Base-by-base conservation (phyloP, 2,797 vertebrate species). In the Catamblyrhynchus diadema region DNA sequence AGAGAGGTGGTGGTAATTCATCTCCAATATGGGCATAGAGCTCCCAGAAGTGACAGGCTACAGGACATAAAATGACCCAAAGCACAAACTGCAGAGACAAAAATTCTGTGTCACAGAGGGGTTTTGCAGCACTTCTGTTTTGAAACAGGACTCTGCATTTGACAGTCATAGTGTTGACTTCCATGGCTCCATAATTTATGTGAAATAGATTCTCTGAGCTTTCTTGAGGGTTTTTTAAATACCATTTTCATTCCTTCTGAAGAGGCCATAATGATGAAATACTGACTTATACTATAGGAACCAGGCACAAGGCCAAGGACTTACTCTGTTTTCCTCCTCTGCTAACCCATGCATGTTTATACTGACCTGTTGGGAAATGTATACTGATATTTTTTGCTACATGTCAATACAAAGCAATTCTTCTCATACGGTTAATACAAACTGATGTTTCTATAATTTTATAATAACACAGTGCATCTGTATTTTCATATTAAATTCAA, bases 1-100 rank as follows among this genome's bases (percentile, higher is more conserved):
- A 79, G 89, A 92, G 85, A 89, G 87, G 86, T n/a, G 41, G 30
- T 57, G 69, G 74, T 65, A 85, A 45, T 93, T 95, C n/a, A 42
- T 96, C 95, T 97, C 92, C 81, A 90, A 91, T 73, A 93, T 67
- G 86, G 83, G 88, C 90, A 90, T 62, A 30, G 48, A 88, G 90
- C 50, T 86, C 6, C 56, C 41, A 78, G 94, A 87, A 90, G 60
- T 91, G 14, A 53, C 42, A 45, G 64, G 44, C 39, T 92, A 61
- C 89, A 74, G 88, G 57, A 10, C 74, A 91, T 56, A 47, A 88
- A 93, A 41, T 67, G 32, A 67, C 79, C 65, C 82, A 80, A 88
- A 90, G 37, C 14, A 18, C 44, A 80, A 77, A 33, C 41, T 59
- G 64, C n/a, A 51, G 71, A 57, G 42, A 45, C 37, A 47, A 87